A percentile compares a stretch with the other conserved stretches of the same genome.
These are phyloP conservation scores for Apotomis capreana DNA, from an alignment of 2,888 invertebrate species.

Conservation along the genomic window DNA sequence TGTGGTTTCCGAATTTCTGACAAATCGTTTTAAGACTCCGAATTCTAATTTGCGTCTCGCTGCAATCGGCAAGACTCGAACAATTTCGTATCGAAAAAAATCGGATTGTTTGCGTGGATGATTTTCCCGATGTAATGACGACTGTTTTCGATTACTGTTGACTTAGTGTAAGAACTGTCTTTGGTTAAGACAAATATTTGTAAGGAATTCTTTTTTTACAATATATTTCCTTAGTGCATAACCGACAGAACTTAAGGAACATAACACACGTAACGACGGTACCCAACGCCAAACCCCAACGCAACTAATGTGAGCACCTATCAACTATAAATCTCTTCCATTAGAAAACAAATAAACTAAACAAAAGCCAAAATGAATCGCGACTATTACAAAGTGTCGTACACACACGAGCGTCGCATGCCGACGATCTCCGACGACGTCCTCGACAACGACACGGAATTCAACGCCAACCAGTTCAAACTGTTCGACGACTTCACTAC, in stretches of 20 bases:
- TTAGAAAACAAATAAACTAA: conserved; percentile 38
- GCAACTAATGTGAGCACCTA: not conserved
- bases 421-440: conserved; percentile 61
- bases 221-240: not conserved
- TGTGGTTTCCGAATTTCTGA: conserved; percentile 30
- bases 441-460: conserved; percentile 77
- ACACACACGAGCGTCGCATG: conserved; percentile 59
- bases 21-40: conserved; percentile 34
- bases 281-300: conserved; percentile 24
- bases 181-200: too few species aligned
- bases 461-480: conserved; percentile 80
- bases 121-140: too few species aligned
- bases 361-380: conserved; percentile 66
- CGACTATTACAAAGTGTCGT: conserved; percentile 75
- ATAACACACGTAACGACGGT: conserved; percentile 37
- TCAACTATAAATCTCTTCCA: not conserved
- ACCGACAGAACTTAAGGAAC: conserved; percentile 21
- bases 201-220: too few species aligned
- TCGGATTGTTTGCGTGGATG: too few species aligned
- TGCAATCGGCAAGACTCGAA: too few species aligned
- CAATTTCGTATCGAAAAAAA: too few species aligned
- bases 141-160: too few species aligned
- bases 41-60: too few species aligned
- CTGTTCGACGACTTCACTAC: conserved; percentile 78
- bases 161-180: too few species aligned